Evolutionary conservation across 2,113 vertebrate genomes (phyloP).

Genomic region (Porphyrio hochstetteri): DNA sequence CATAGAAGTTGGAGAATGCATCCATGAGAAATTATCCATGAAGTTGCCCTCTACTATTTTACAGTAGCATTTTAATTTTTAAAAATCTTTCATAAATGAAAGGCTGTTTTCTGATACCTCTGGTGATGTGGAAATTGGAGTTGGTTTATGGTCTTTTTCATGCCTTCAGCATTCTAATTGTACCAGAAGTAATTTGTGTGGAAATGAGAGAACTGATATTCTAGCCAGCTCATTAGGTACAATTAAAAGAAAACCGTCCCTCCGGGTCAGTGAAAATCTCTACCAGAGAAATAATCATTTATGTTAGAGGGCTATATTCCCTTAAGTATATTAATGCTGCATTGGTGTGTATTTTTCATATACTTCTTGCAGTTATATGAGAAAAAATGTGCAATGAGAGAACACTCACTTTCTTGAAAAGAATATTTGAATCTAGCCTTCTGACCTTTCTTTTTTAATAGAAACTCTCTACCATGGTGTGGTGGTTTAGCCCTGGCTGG

Average conservation of each 20-base stretch:
- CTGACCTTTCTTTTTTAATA: neutral
- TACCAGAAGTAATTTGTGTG: slow-evolving; percentile 25
- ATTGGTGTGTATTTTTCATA: neutral
- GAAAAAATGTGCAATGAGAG: neutral
- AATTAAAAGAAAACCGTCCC: slow-evolving; percentile 24
- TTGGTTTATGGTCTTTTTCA: neutral
- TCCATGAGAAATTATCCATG: neutral
- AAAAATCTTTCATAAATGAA: neutral
- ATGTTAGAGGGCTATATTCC: neutral
- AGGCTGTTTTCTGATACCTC: neutral
- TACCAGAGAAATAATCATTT: neutral
- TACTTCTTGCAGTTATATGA: neutral
- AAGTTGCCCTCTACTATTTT: neutral
- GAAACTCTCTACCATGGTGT: neutral
- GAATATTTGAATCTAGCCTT: neutral
- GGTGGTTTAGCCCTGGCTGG: too few relatives aligned
- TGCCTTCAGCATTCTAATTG: neutral
- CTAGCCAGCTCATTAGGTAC: slow-evolving; percentile 11
- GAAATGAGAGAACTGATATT: neutral
- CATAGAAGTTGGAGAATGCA: neutral
- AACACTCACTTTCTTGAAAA: neutral
- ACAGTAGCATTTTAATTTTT: neutral
- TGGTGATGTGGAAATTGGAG: neutral
- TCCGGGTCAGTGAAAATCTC: neutral
- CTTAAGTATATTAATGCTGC: neutral